Evolutionary conservation across 1,140 invertebrate genomes (phyloP), one percentile per base, ranked within the genome.

Genomic region (Liolophura sinensis): DNA sequence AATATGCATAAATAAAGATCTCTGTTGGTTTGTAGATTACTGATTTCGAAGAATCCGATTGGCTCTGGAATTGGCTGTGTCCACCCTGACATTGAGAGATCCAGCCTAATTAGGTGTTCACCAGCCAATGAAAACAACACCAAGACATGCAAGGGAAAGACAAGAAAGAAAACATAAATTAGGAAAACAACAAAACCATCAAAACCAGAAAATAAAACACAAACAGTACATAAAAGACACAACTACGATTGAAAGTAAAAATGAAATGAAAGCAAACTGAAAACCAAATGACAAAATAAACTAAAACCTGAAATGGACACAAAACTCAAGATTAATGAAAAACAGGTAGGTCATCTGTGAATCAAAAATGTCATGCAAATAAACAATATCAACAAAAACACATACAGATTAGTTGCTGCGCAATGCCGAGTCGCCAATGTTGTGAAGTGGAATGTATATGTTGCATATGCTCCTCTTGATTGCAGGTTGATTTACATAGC

Each of bases 61-160:
- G 20, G 75, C 73, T 65, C 75, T 49, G 50, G 68, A 69, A 62
- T 77, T 76, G 40, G 75, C 75, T 14, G 55, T 62, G 51, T 77
- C 72, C 48, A 77, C 72, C 47, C 75, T 59, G n/a, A 61, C 67
- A 57, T 74, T 73, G 52, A 75, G 56, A 12, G 64, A 69, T 20
- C 57, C 72, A 47, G 69, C 73, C 75, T 77, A 22, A 51, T 51
- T 22, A 22, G 54, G 50, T 31, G 52, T 22, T 31, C 16, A 50
- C 25, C 18, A 57, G 31, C 48, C 22, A 40, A 67, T 59, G 57
- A 27, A 25, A 67, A 62, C 40, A 55, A 14, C 54, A 56, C 47
- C 22, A 62, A 61, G 61, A 55, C 27, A 68, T 47, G 40, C 22
- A 47, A 68, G 60, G 55, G 52, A 46, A 63, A 60, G 55, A 58